These are phyloP conservation scores for Zootoca vivipara DNA, from an alignment of 2,113 vertebrate genomes.

Conservation along the genomic window DNA sequence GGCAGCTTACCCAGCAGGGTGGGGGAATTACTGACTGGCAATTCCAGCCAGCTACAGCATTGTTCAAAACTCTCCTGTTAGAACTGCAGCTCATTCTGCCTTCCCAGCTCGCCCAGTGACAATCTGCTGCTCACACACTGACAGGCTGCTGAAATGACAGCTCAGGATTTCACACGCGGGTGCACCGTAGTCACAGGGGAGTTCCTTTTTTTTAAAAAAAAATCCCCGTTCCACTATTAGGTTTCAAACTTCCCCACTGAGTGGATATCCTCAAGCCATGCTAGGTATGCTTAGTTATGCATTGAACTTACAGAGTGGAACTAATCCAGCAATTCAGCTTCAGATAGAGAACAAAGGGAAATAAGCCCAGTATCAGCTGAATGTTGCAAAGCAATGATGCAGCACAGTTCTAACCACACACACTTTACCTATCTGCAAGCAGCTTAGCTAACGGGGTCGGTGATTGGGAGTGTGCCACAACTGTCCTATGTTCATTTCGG, in stretches of 20 bases:
- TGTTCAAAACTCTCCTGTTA: conserved; percentile 39
- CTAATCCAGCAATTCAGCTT: conserved; percentile 62
- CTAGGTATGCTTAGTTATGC: conserved; percentile 74
- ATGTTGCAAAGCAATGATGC: conserved; percentile 8
- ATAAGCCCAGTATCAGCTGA: conserved; percentile 11
- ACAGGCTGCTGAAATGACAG: conserved; percentile 63
- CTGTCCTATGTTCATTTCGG: not conserved
- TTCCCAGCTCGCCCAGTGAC: not conserved
- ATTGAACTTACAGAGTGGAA: conserved; percentile 68
- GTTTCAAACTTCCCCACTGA: conserved; percentile 74
- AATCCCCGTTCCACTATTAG: conserved; percentile 74
- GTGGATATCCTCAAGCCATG: conserved; percentile 68
- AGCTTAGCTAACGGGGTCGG: not conserved
- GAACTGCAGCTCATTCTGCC: conserved; percentile 20
- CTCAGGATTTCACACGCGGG: conserved; percentile 71
- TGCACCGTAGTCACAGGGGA: conserved; percentile 58
- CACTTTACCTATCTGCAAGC: not conserved
- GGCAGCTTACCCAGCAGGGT: not conserved
- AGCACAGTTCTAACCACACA: not conserved
- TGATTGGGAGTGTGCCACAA: not conserved
- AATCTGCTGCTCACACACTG: conserved; percentile 6
- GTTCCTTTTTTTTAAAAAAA: conserved; percentile 68
- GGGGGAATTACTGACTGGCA: not conserved
- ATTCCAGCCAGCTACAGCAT: not conserved
- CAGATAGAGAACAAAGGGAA: conserved; percentile 46